Evolutionary conservation across 2,113 vertebrate species (phyloP).

Genomic region (Picathartes gymnocephalus): DNA sequence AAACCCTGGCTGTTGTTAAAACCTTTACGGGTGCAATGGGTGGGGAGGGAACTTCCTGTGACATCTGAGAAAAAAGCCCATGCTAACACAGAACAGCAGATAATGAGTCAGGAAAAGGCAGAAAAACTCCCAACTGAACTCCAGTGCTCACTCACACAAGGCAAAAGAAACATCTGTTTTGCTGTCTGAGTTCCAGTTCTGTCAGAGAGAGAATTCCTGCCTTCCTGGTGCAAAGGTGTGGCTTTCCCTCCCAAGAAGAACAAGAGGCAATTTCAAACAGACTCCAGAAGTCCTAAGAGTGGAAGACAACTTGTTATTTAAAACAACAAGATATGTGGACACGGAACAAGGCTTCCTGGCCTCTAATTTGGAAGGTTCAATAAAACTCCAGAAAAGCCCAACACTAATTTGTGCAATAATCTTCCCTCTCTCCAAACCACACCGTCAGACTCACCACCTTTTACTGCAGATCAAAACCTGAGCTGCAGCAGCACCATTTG

Average conservation of each 20-base stretch:
- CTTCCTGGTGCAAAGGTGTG: conserved; percentile 17
- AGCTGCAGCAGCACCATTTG: not conserved
- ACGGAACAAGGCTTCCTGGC: not conserved
- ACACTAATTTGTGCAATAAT: not conserved
- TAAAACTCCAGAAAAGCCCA: not conserved
- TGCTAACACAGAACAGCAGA: not conserved
- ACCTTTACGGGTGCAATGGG: not conserved
- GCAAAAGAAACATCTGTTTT: not conserved
- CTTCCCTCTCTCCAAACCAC: not conserved
- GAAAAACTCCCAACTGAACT: not conserved
- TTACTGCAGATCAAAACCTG: not conserved
- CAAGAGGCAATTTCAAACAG: conserved; percentile 7
- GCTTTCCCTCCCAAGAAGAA: conserved; percentile 6
- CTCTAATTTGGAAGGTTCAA: conserved; percentile 8
- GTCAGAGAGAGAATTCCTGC: not conserved
- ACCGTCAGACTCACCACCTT: not conserved
- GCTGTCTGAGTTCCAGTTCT: not conserved
- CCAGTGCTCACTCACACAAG: not conserved
- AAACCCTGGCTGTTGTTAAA: not conserved
- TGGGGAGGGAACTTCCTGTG: not conserved
- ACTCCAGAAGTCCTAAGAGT: not conserved
- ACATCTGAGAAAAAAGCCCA: not conserved
- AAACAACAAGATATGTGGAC: not conserved
- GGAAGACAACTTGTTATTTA: conserved; percentile 22
- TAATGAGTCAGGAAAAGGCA: not conserved